phyloP scores from a whole-genome alignment of 2,797 vertebrate genomes.

The Myripristis murdjan region DNA sequence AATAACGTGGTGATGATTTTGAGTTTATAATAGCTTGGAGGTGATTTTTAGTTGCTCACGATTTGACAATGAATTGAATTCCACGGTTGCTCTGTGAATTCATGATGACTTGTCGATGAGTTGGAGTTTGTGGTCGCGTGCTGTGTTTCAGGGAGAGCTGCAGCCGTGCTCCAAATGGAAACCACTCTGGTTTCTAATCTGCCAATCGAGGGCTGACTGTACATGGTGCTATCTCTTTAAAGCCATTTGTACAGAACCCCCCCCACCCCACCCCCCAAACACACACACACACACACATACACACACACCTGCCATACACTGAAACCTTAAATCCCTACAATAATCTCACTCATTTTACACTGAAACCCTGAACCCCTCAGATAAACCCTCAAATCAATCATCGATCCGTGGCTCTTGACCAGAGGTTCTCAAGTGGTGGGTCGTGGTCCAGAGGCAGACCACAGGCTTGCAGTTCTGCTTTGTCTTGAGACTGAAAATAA shows the following conservation, averaged over 20 bases:
- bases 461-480: too few relatives aligned
- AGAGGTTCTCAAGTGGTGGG: too few relatives aligned
- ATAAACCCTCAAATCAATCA: slow-evolving; percentile 14
- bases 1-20: slow-evolving; percentile 73
- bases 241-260: slow-evolving; percentile 84
- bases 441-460: too few relatives aligned
- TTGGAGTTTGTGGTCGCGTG: slow-evolving; percentile 77
- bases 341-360: neutral
- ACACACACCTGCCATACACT: neutral
- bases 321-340: neutral
- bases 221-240: slow-evolving; percentile 83
- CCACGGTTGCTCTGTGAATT: slow-evolving; percentile 53
- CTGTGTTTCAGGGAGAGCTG: slow-evolving; percentile 81
- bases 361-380: neutral
- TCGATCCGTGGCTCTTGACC: too few relatives aligned
- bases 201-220: slow-evolving; percentile 79
- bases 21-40: slow-evolving; percentile 72
- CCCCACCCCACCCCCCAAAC: slow-evolving; percentile 34
- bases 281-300: too few relatives aligned
- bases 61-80: slow-evolving; percentile 80
- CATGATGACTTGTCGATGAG: slow-evolving; percentile 80
- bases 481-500: too few relatives aligned
- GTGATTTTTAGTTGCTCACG: slow-evolving; percentile 72
- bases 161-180: slow-evolving; percentile 74
- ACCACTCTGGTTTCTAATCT: slow-evolving; percentile 76